Evolutionary conservation across 2,888 invertebrate species (phyloP), one percentile per base, ranked within the genome.

Genomic region (Nomada lathburiana): DNA sequence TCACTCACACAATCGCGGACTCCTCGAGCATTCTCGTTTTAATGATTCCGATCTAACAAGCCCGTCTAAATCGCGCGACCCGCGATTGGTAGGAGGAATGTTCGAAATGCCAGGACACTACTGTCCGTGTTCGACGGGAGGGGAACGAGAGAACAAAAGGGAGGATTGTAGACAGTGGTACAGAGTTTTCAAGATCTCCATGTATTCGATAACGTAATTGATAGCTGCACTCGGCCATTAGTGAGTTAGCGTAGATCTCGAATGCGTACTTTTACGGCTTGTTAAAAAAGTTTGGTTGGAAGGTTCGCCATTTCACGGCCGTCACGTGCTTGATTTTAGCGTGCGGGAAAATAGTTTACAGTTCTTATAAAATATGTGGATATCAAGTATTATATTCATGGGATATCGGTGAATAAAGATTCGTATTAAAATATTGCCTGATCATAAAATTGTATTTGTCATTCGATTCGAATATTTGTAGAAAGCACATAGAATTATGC

Each of bases 41-140:
- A 89, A 90, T 89, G 89, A 90, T 89, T 88, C 80, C 81, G 78
- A 90, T 89, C 85, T 87, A 85, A 87, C 82, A 84, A 87, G 88
- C 81, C 80, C 83, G 83, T 68, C 80, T 83, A 84, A 84, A 85
- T 76, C n/a, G 60, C 72, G 71, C 71, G 64, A 29, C 53, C 55
- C 18, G 50, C 29, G 20, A 29, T 18, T 11, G 47, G 47, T 13
- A 16, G 23, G 47, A 55, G 23, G 18, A 55, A 11, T 29, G 64
- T 68, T 72, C 72, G 77, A 78, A 77, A 75, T 60, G 52, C 16
- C 36, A 29, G 65, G 44, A 5, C 44, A 42, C 53, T 63, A 53
- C 52, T 63, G 60, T 50, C 71, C 64, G 62, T 72, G 75, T 72
- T 77, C 80, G 74, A 70, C 64, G 68, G 60, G 63, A 60, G 65